A percentile compares a stretch with the other conserved stretches of the same genome.
phyloP scores from a whole-genome alignment of 2,113 vertebrate species.

The Phalacrocorax brasilianus region DNA sequence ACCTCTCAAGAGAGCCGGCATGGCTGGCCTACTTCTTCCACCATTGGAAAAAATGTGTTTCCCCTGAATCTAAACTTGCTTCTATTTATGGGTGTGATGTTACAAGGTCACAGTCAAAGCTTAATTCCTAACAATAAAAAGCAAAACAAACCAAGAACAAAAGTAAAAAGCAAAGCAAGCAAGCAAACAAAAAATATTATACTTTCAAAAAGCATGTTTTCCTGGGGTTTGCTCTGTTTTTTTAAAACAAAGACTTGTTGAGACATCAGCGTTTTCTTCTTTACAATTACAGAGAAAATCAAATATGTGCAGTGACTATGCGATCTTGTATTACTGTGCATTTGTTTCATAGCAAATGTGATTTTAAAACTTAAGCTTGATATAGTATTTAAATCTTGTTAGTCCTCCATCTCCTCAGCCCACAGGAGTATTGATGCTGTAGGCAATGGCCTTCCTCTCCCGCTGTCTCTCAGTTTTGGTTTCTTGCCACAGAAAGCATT shows the following conservation, averaged over 20 bases:
- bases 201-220: background rate
- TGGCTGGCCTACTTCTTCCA: conserved; percentile 9
- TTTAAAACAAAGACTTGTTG: conserved; percentile 18
- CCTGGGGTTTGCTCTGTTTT: background rate
- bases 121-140: conserved; percentile 17
- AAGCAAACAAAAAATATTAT: background rate
- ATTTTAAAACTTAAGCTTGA: conserved; percentile 8
- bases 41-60: conserved; percentile 25
- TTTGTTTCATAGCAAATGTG: conserved; percentile 1
- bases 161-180: background rate
- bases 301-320: background rate
- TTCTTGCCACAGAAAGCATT: background rate
- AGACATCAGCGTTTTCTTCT: conserved; percentile 36
- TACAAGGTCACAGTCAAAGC: conserved; percentile 14
- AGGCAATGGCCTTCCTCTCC: background rate
- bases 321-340: background rate
- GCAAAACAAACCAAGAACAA: background rate
- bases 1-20: background rate
- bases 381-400: conserved; percentile 19
- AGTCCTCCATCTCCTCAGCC: conserved; percentile 23
- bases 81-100: conserved; percentile 1
- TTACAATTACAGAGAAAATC: conserved; percentile 18
- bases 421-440: background rate
- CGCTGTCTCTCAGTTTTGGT: background rate
- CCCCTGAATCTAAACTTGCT: conserved; percentile 9